Conservation (phyloP, 2,113 vertebrate genomes). For the Tringa solitaria region DNA sequence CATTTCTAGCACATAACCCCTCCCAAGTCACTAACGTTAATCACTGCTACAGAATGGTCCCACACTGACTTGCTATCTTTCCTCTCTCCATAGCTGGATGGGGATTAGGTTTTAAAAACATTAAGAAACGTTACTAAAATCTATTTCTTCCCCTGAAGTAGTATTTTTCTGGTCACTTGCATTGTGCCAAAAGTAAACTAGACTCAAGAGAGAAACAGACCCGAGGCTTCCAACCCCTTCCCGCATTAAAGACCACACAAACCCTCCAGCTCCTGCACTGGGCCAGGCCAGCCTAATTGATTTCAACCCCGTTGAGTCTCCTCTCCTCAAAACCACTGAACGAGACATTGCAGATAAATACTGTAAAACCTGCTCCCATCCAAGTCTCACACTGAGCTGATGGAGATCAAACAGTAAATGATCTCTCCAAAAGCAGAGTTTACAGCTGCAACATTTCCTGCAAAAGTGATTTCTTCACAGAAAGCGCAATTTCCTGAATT, state of each 20-base stretch:
- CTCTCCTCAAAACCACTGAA: background rate
- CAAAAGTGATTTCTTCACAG: background rate
- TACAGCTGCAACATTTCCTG: background rate
- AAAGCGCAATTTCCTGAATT: background rate
- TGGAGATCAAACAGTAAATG: background rate
- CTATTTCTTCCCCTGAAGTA: background rate
- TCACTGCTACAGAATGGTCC: background rate
- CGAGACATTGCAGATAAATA: background rate
- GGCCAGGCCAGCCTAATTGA: background rate
- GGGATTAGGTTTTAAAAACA: background rate
- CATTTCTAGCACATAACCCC: background rate
- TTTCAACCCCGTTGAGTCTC: background rate
- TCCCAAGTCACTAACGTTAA: background rate
- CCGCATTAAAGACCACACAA: background rate
- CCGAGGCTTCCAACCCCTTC: background rate
- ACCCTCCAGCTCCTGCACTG: background rate
- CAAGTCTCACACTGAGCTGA: background rate
- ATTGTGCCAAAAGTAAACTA: background rate
- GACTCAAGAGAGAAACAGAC: background rate
- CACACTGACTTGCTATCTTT: background rate
- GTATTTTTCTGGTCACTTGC: background rate
- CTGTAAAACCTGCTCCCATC: background rate
- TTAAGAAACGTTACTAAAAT: background rate
- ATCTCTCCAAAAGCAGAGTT: background rate
- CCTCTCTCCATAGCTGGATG: background rate